Conservation (phyloP, 2,113 vertebrate genomes). For the Sylvicapra grimmia region DNA sequence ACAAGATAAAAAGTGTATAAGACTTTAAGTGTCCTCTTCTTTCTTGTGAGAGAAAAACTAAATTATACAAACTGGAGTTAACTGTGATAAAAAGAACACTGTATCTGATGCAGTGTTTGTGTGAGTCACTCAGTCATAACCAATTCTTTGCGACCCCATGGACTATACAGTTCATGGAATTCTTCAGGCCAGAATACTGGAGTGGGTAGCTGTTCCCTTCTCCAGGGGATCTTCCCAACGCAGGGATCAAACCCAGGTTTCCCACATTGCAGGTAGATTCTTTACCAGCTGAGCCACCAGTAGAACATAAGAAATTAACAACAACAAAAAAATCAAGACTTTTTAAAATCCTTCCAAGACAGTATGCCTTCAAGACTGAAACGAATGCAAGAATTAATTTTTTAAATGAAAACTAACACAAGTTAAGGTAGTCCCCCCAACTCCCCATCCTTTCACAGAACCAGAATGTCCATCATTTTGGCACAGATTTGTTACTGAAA, state of each 20-base stretch:
- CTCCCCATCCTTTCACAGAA: not conserved
- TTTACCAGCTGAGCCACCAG: not conserved
- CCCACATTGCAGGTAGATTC: not conserved
- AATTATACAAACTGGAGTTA: not conserved
- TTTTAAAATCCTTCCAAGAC: slow-evolving; percentile 24
- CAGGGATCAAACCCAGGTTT: not conserved
- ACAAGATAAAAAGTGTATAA: not conserved
- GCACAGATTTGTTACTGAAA: not conserved
- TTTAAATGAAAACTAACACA: slow-evolving; percentile 22
- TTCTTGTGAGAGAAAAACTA: not conserved
- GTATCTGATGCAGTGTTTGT: not conserved
- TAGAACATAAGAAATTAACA: not conserved
- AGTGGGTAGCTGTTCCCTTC: not conserved
- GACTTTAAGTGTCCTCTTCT: not conserved
- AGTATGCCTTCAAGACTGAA: not conserved
- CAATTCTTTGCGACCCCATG: not conserved
- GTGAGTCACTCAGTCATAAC: not conserved
- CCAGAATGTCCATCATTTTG: not conserved
- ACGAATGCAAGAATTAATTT: not conserved
- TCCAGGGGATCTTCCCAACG: not conserved
- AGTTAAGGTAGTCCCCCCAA: not conserved
- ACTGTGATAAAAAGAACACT: not conserved
- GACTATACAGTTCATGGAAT: not conserved
- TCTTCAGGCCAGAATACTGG: not conserved
- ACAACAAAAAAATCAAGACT: not conserved